Conservation (phyloP, 2,888 invertebrate genomes). For the Mellilla xanthometata region DNA sequence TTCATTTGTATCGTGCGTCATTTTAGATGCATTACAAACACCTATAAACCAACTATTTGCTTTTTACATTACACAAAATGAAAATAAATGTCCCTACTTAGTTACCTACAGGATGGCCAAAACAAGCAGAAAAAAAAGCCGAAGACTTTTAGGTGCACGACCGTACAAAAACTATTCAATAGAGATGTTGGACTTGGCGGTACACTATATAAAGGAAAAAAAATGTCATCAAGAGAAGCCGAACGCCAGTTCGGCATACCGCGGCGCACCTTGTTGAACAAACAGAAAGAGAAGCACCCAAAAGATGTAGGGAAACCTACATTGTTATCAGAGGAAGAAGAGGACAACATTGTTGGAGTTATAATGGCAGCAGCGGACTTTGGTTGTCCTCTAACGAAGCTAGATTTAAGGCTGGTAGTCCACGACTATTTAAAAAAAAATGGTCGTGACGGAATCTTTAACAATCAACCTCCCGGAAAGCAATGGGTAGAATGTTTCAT, state of each 20-base stretch:
- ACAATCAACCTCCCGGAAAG: slow-evolving; percentile 13
- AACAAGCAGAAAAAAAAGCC: background rate
- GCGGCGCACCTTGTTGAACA: slow-evolving; percentile 25
- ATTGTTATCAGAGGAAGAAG: slow-evolving; percentile 11
- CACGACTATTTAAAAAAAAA: slow-evolving; percentile 28
- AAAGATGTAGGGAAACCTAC: background rate
- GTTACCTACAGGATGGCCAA: too few relatives aligned
- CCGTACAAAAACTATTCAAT: slow-evolving; percentile 5
- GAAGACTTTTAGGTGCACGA: slow-evolving; percentile 4
- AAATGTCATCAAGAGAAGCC: slow-evolving; percentile 10
- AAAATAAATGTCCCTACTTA: too few relatives aligned
- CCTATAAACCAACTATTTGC: too few relatives aligned
- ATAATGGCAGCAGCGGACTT: slow-evolving; percentile 19
- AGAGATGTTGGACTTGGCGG: slow-evolving; percentile 13
- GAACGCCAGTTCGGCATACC: slow-evolving; percentile 28
- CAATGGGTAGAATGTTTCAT: slow-evolving; percentile 2
- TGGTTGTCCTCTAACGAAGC: slow-evolving; percentile 26
- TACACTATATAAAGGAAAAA: background rate
- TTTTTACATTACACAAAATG: too few relatives aligned
- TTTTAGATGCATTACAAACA: background rate
- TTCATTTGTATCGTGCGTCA: too few relatives aligned
- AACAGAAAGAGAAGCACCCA: slow-evolving; percentile 14
- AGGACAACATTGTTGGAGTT: slow-evolving; percentile 21
- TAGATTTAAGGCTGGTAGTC: slow-evolving; percentile 28
- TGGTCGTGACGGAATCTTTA: slow-evolving; percentile 5